Evolutionary conservation across 2,113 vertebrate species (phyloP).

Genomic region (Smithornis capensis): DNA sequence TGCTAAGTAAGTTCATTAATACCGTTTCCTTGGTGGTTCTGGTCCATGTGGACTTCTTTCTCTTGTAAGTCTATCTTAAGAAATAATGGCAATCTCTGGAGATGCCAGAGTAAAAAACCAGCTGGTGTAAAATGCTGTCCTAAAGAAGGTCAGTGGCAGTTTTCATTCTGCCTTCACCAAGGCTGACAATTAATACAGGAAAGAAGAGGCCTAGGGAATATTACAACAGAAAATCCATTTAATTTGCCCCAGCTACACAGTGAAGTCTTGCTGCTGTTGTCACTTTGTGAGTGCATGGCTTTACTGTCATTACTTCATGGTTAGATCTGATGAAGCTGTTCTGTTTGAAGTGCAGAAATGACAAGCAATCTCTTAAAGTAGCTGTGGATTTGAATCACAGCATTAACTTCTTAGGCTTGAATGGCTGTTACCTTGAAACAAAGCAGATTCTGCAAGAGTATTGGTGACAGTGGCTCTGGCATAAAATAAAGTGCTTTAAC

Average conservation of each 20-base stretch:
- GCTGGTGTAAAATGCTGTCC: not conserved
- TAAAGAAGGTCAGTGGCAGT: not conserved
- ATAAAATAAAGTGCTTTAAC: conserved; percentile 8
- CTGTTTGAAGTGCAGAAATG: not conserved
- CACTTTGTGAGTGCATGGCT: not conserved
- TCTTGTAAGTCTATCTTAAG: not conserved
- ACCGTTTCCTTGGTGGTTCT: conserved; percentile 27
- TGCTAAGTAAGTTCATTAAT: conserved; percentile 36
- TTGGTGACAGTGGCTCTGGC: conserved; percentile 31
- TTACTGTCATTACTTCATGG: not conserved
- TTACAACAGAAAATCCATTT: not conserved
- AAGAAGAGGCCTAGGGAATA: not conserved
- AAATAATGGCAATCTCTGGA: not conserved
- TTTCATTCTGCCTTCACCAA: not conserved
- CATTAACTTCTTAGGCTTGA: not conserved
- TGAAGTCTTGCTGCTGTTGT: not conserved
- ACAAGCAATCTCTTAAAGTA: conserved; percentile 1
- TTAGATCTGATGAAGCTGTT: conserved; percentile 3
- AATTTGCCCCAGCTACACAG: not conserved
- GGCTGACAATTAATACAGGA: not conserved
- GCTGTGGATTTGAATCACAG: conserved; percentile 5
- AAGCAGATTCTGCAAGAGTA: conserved; percentile 15
- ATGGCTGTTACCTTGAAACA: conserved; percentile 31
- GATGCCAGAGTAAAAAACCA: not conserved
- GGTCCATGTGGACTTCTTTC: not conserved